phyloP scores from a whole-genome alignment of 92 coral and sea anemone genomes.

The Porites cylindrica region DNA sequence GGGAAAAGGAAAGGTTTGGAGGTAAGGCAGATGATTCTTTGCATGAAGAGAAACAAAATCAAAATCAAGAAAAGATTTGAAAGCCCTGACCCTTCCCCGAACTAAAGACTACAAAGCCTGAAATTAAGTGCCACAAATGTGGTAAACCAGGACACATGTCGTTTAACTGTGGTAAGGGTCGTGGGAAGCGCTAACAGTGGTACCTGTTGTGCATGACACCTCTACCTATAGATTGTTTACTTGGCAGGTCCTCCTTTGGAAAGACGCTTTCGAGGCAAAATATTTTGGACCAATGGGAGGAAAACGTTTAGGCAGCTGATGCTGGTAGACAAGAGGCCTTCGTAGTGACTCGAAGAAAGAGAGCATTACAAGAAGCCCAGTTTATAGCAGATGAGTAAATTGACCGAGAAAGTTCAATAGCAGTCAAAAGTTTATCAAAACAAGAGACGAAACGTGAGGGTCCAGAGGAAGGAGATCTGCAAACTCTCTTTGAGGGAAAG shows the following conservation, averaged over 20 bases:
- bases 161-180: constrained; percentile 31
- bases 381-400: constrained; percentile 50
- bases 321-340: constrained; percentile 18
- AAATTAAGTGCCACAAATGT: constrained; percentile 23
- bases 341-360: constrained; percentile 44
- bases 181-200: constrained; percentile 32
- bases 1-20: neutral
- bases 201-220: constrained; percentile 42
- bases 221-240: constrained; percentile 31
- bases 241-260: constrained; percentile 35
- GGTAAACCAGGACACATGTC: no score
- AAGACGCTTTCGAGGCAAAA: constrained; percentile 21
- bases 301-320: neutral
- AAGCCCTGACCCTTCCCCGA: neutral
- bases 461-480: constrained; percentile 31
- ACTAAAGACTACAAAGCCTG: constrained; percentile 1
- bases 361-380: constrained; percentile 51
- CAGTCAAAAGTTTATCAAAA: constrained; percentile 49
- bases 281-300: neutral
- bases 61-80: no score
- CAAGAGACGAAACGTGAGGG: constrained; percentile 8
- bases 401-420: no score
- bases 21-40: neutral
- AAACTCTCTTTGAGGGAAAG: constrained; percentile 11
- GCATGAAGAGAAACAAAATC: no score